Base-by-base conservation (phyloP, 1,140 invertebrate genomes). In the Elysia chlorotica region DNA sequence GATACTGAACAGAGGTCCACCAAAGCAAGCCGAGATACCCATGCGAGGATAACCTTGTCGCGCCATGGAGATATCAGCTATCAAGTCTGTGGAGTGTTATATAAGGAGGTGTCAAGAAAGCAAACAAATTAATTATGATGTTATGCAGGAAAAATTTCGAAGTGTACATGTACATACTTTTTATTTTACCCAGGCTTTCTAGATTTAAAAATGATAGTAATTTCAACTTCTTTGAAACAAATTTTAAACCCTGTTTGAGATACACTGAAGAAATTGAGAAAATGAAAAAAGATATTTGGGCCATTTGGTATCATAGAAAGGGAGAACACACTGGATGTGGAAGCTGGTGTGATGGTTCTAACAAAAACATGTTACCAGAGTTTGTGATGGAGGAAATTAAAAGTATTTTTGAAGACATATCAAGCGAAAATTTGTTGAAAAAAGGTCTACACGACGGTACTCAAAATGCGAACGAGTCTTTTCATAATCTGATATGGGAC, bases 21-120 rank as follows among this genome's bases (percentile, higher is more conserved):
- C 92, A 80, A 92, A 92, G 73, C 92, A 92, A 1, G 92, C 92
- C 2, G 91, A 89, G 75, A 92, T 91, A 2, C 91, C 92, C 91
- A 92, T 93, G 71, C 91, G 86, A 0, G 92, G 90, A 82, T 89
- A 91, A 3, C 92, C 92, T 79, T 89, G 89, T 68, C 88, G 87
- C 2, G 92, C 91, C 79, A 92, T 90, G 23, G 90, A 82, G 1
- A 91, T 83, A 78, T 93, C 91, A 2, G 92, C 89, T 76, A 93
- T 90, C 25, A 92, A 86, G 89, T 93, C 92, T 92, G 77, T 31
- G 87, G 83, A 63, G 54, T 68, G 68, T 57, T n/a, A n/a, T n/a
- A n/a, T n/a, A n/a, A n/a, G n/a, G n/a, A n/a, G n/a, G n/a, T n/a
- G n/a, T n/a, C n/a, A n/a, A n/a, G n/a, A n/a, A n/a, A n/a, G n/a